Evolutionary conservation across 1,140 invertebrate species (phyloP).

Genomic region (Arctopsyche grandis): DNA sequence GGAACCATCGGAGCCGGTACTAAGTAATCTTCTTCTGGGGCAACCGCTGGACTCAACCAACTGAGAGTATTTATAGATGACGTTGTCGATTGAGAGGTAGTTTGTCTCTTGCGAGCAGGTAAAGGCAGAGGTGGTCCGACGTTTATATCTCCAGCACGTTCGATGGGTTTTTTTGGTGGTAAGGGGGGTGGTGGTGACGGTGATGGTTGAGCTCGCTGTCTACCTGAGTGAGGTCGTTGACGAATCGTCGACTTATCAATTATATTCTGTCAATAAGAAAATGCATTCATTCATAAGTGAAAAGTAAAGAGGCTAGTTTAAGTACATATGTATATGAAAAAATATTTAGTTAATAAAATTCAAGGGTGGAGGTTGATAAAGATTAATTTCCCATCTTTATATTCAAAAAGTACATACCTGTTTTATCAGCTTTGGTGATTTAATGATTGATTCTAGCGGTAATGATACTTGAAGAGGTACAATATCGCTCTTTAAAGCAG

Average conservation of each 20-base stretch:
- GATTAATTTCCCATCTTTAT: too few relatives aligned
- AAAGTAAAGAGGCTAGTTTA: background rate
- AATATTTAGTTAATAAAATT: too few relatives aligned
- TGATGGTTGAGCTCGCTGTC: conserved; percentile 70
- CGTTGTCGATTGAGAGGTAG: conserved; percentile 53
- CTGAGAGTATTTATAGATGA: conserved; percentile 58
- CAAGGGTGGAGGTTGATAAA: too few relatives aligned
- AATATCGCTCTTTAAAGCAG: conserved; percentile 44
- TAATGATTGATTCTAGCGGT: conserved; percentile 70
- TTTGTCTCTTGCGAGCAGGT: conserved; percentile 67
- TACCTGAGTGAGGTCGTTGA: conserved; percentile 59
- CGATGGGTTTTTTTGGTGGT: conserved; percentile 80
- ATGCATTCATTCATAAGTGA: conserved; percentile 13
- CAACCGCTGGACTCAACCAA: conserved; percentile 59
- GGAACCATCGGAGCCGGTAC: conserved; percentile 66
- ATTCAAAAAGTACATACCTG: conserved; percentile 57
- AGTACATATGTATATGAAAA: too few relatives aligned
- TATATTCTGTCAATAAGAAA: conserved; percentile 35
- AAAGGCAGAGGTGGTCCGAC: conserved; percentile 74
- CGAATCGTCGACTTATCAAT: conserved; percentile 56
- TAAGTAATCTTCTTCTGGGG: conserved; percentile 72
- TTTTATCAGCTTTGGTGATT: conserved; percentile 62
- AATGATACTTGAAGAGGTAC: conserved; percentile 72
- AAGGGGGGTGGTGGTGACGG: conserved; percentile 80
- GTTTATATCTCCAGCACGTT: conserved; percentile 56